Base-by-base conservation (phyloP, 2,888 invertebrate species). In the Teleiodes luculella region DNA sequence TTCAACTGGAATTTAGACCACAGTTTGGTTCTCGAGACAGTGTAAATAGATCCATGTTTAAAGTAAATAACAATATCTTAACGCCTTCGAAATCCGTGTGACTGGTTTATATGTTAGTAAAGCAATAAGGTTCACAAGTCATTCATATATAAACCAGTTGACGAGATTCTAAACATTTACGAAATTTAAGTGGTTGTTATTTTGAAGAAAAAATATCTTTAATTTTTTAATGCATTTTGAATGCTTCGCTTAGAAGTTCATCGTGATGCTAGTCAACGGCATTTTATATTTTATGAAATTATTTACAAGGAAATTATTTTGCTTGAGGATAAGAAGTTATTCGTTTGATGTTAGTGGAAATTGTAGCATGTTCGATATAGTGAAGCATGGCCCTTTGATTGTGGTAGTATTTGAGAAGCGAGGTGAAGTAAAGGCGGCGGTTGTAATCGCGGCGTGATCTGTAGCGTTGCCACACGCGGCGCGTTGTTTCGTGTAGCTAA, bases 161-260 rank as follows among this genome's bases (percentile, higher is more conserved):
- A 71, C 50, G 61, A 57, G 63, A 52, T 45, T 54, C 35, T 39
- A 28, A 20, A 56, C 57, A 60, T 56, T 61, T 62, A 65, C 64
- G 13, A 20, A 30, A 49, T 11, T 58, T 64, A 59, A 41, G 64
- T 65, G 61, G 30, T 56, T 50, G 51, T 59, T 61, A 41, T 54
- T 62, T 57, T 53, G 53, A 54, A 53, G 52, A 53, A 45, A 14
- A 55, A 55, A 50, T n/a, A n/a, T 56, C 64, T 60, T 62, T 56
- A 66, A 64, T 59, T 67, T 73, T 69, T 74, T 75, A 71, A 75
- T 61, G 70, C 72, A 73, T 78, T 78, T 76, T 70, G 52, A 67
- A 63, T 58, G 78, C 79, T 80, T 78, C 59, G 82, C 79, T 78
- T 78, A 59, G 56, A 64, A 68, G 61, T 68, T 62, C 60, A 66